Evolutionary conservation across 2,888 invertebrate species (phyloP), one percentile per base, ranked within the genome.

Genomic region (Tetragonisca angustula): DNA sequence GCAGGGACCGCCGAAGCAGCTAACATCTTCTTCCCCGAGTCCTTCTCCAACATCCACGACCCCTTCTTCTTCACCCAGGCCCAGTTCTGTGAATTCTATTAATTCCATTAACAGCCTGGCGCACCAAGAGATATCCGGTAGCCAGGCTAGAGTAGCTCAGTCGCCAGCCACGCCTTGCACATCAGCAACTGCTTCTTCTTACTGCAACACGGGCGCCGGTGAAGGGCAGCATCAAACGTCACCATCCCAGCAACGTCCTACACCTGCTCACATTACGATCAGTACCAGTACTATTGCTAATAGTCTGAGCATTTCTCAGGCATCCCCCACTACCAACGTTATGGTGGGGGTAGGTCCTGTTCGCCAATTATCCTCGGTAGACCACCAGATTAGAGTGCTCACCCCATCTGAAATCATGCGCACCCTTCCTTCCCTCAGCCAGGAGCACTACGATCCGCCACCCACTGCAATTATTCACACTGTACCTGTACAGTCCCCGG

Each of bases 401-500:
- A 98, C 98, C 93, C 97, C 98, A 93, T 97, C 97, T 92, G 97
- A 98, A 96, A 97, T 98, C 95, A 97, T 97, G 97, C 97, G 97
- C 96, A 97, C 97, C 94, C 96, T 97, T 95, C 97, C 98, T 95
- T 97, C 97, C 95, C 96, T 97, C 95, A 96, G 96, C 95, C 96
- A 96, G 95, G 96, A 96, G 95, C 96, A 95, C 95, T 96, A 96
- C 95, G 96, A 96, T 94, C 94, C 95, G 95, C 95, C 95, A 94
- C 95, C 95, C 93, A 95, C 95, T 94, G 95, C 95, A 94, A 95
- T 94, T 94, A 94, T 94, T 94, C 94, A 94, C 94, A 94, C 94
- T 94, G 94, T 94, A 93, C 94, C 94, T 94, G 94, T 94, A 94
- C 94, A 94, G 94, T 91, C 93, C 94, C 94, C 94, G 93, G 94